These are phyloP conservation scores for Heteropelma amictum DNA, from an alignment of 2,888 invertebrate species.

Conservation along the genomic window DNA sequence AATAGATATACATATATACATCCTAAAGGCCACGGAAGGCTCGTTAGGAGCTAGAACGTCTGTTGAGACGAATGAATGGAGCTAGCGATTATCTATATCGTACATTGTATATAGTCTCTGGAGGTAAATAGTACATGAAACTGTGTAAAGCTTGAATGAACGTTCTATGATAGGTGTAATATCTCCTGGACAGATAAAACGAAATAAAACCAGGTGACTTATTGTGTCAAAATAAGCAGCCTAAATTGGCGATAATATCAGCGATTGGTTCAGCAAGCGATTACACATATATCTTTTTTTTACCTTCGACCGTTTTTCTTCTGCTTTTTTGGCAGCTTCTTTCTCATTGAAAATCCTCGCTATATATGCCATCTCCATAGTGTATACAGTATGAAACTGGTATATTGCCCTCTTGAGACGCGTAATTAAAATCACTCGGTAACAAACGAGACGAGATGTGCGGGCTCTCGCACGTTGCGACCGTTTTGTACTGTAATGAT, in stretches of 20 bases:
- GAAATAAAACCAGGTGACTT: background rate
- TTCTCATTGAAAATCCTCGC: background rate
- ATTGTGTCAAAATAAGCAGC: slow-evolving; percentile 15
- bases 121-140: slow-evolving; percentile 16
- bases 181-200: background rate
- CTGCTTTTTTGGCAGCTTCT: background rate
- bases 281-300: background rate
- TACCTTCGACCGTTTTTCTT: background rate
- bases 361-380: no score
- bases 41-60: slow-evolving; percentile 29
- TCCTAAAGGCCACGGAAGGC: slow-evolving; percentile 3
- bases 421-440: slow-evolving; percentile 40
- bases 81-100: slow-evolving; percentile 15
- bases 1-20: background rate
- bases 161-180: background rate
- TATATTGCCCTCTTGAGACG: slow-evolving; percentile 1
- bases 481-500: no score
- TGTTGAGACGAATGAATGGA: slow-evolving; percentile 35
- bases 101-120: background rate
- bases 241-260: background rate
- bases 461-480: no score
- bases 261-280: background rate
- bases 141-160: background rate
- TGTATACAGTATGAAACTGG: no score
- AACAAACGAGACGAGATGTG: slow-evolving; percentile 6